Evolutionary conservation across 2,888 invertebrate genomes (phyloP), one percentile per base, ranked within the genome.

Genomic region (Ypsolopha sequella): DNA sequence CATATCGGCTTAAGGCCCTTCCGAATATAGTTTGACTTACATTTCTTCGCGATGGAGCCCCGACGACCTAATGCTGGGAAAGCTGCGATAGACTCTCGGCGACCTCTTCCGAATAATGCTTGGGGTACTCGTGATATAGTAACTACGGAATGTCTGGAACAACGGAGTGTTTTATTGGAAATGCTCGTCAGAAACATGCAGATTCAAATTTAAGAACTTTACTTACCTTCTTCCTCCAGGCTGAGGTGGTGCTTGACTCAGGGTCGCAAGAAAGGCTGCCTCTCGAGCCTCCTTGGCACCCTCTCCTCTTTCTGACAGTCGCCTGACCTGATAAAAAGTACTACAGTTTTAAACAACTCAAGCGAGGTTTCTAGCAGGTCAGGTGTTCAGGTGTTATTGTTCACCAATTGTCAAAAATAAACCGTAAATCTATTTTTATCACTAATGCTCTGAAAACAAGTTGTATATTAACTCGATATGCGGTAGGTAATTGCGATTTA

Each of bases 91-190:
- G 94, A 94, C 74, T 95, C 95, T 10, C 95, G 89, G 0, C 95
- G 90, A 52, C 90, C 91, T 11, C 94, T 89, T 0, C 94, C 94
- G 61, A 95, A 95, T 4, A 94, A 73, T 1, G 92, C 89, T 46
- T 91, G 88, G 2, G 95, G 95, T 50, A 95, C 93, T 74, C 92
- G 91, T 0, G 94, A 95, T 64, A 95, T 95, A 58, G 95, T 95
- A 14, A 95, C 95, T 45, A 95, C 94, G 52, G 95, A 95, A 79
- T 95, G 95, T 60, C 95, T 89, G 80, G 72, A 56, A 62, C 56
- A 60, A 41, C 2, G 39, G 3, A n/a, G 2, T 39, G 6, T 39
- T n/a, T n/a, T 39, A 39, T n/a, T n/a, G n/a, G 6, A 39, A 39
- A n/a, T n/a, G n/a, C 11, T 39, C 9, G n/a, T n/a, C 11, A 39